Base-by-base conservation (phyloP, 2,797 vertebrate species). In the Sandelia bainsii region DNA sequence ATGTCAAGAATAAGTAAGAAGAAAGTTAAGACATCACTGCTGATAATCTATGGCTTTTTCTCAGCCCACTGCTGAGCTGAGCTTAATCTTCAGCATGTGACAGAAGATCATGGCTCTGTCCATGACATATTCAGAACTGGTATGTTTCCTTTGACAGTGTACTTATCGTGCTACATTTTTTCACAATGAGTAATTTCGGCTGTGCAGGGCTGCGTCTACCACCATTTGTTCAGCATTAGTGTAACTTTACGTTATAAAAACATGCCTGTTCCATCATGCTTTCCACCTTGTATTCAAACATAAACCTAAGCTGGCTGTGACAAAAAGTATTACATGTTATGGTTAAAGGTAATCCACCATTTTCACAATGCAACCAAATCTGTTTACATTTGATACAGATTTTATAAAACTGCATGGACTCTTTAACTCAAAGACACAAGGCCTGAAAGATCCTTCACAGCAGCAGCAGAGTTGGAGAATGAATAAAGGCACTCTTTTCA, bases 71-170 rank as follows among this genome's bases (percentile, higher is more conserved):
- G 32, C 75, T 82, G 69, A 82, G 71, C 60, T 23, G 2, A n/a
- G 37, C 25, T 80, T 86, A 81, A 92, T 87, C 89, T 83, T 69
- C 51, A 79, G 61, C 89, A 88, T 90, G 89, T 89, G 89, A 92
- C 64, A 32, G 46, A 23, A 80, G 82, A 81, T 79, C 77, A 85
- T 11, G 8, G 62, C 80, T 66, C 64, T 67, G 48, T 44, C 52
- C 68, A 66, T 75, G 27, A 86, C 84, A 72, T 83, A 85, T 75
- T 78, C 72, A 85, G 11, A 69, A 50, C 34, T 11, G 2, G 20
- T 59, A 62, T 79, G 59, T 63, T 77, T 77, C 32, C 60, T 77
- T 69, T 72, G 37, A 76, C 52, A 60, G 20, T 22, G 23, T 7
- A 72, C 11, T 4, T 59, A n/a, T 23, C 40, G 69, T 37, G 27